These are phyloP conservation scores for Gymnocypris eckloni DNA, from an alignment of 2,797 vertebrate genomes.

Conservation along the genomic window DNA sequence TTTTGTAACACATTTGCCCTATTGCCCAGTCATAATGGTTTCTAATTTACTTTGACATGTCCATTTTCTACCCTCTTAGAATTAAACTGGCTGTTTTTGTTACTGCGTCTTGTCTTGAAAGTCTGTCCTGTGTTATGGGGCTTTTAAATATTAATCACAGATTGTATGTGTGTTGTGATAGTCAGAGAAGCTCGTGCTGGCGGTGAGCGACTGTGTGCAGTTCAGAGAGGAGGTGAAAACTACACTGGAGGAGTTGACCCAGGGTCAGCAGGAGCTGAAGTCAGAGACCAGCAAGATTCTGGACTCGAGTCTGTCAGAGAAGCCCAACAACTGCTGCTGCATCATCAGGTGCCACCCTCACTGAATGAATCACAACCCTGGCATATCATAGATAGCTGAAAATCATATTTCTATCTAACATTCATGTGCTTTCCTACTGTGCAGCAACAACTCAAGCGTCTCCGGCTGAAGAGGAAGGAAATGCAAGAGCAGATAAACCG, in stretches of 20 bases:
- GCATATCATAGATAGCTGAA: background rate
- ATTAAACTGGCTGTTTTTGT: background rate
- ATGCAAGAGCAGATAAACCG: conserved; percentile 88
- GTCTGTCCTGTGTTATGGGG: background rate
- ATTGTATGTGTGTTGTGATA: conserved; percentile 62
- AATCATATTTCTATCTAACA: background rate
- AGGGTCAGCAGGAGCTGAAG: conserved; percentile 86
- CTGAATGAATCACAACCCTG: background rate
- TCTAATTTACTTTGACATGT: background rate
- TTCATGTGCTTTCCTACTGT: background rate
- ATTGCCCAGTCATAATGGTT: background rate
- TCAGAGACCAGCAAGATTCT: conserved; percentile 86
- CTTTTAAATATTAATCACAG: background rate
- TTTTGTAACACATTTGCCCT: background rate
- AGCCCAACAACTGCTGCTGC: conserved; percentile 90
- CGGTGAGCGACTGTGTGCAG: conserved; percentile 90
- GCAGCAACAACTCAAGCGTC: conserved; percentile 90
- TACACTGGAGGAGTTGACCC: conserved; percentile 87
- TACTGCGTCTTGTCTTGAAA: background rate
- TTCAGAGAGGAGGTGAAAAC: conserved; percentile 88
- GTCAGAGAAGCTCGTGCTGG: conserved; percentile 89
- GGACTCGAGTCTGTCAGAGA: conserved; percentile 87
- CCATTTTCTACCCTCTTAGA: background rate
- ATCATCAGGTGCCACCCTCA: conserved; percentile 84
- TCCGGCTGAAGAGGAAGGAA: conserved; percentile 85